phyloP scores from a whole-genome alignment of 2,797 vertebrate genomes.

The Buphagus erythrorhynchus region DNA sequence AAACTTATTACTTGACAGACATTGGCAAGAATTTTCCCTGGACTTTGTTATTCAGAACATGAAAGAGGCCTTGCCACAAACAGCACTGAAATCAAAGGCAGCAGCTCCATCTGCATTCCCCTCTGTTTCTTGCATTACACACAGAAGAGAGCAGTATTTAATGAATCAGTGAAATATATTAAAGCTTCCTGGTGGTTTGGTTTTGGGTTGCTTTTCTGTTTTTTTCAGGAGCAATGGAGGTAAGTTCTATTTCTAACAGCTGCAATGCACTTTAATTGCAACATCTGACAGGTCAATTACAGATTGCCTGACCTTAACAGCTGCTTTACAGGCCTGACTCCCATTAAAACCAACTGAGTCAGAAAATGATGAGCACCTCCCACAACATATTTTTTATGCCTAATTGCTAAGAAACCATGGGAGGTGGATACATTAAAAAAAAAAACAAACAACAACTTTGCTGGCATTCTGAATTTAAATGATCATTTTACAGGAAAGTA shows the following conservation, averaged over 20 bases:
- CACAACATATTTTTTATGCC: neutral
- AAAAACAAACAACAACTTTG: neutral
- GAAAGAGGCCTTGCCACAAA: neutral
- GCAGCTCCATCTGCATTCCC: neutral
- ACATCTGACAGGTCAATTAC: neutral
- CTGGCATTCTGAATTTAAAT: neutral
- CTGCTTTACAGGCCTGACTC: conserved; percentile 3
- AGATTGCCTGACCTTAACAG: conserved; percentile 17
- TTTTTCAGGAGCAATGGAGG: neutral
- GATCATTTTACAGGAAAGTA: neutral
- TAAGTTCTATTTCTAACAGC: neutral
- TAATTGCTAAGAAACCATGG: conserved; percentile 31
- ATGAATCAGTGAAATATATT: neutral
- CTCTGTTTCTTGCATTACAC: neutral
- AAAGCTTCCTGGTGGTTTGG: neutral
- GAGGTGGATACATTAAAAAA: neutral
- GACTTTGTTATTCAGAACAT: neutral
- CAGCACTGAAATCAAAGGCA: neutral
- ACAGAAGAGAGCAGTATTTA: neutral
- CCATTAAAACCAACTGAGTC: conserved; percentile 41
- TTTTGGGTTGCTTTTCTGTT: fast-evolving
- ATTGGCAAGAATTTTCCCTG: neutral
- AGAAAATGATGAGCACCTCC: conserved; percentile 17
- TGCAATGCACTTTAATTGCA: neutral
- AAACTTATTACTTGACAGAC: neutral